Evolutionary conservation across 2,113 vertebrate genomes (phyloP), one percentile per base, ranked within the genome.

Genomic region (Oncorhynchus keta): DNA sequence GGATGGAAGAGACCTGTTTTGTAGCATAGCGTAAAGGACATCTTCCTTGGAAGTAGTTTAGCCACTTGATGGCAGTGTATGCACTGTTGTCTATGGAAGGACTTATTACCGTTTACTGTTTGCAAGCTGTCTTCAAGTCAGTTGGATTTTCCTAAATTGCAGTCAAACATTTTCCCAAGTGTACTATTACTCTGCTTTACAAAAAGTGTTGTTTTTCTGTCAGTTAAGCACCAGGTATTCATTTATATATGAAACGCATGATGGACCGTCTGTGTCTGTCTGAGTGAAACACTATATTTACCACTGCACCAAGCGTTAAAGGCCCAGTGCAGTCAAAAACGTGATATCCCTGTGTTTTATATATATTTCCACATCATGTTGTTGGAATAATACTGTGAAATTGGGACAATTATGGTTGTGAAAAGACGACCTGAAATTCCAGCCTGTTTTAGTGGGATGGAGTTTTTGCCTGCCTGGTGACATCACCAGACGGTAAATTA

Each of bases 1-100:
- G 9, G 18, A 74, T 39, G 32, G 55, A 62, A 20, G 20, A 49
- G 20, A 32, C 35, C n/a, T 24, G 45, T 30, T 49, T 39, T 24
- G 24, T 62, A 73, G 57, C 61, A 62, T 11, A 73, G 30, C 4
- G 14, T 11, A 32, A 48, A 55, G 18, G 32, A 35, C n/a, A 65
- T 66, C 70, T 45, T 28, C 28, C 68, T 75, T 59, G 57, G 62
- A 65, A 81, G 55, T 72, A 55, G 68, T 16, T 55, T 68, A 55
- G 73, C 89, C 91, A 84, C 88, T 72, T 59, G 88, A 80, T 81
- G 90, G 86, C 87, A 76, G 74, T 76, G 78, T 85, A 75, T 73
- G 2, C 78, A 75, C 30, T 75, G 72, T 70, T 24, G 20, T 62
- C 51, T 55, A 62, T 62, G n/a, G 18, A 62, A 62, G 18, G n/a